A percentile compares a stretch with the other conserved stretches of the same genome.
Evolutionary conservation across 2,113 vertebrate species (phyloP).

Genomic region (Pachycephala philippinensis): DNA sequence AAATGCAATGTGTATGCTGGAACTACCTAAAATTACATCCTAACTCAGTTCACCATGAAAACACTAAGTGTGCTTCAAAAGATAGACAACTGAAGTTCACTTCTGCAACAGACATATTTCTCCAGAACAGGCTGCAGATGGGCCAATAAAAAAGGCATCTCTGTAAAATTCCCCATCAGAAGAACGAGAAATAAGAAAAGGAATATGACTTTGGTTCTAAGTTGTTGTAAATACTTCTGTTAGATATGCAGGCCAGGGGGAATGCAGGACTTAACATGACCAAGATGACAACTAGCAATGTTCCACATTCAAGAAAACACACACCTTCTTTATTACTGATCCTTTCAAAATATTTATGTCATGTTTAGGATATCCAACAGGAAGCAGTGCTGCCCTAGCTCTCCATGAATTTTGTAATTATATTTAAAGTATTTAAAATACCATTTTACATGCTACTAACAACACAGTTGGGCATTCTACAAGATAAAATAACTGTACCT

Average conservation of each 20-base stretch:
- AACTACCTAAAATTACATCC: neutral
- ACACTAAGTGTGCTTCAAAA: neutral
- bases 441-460: neutral
- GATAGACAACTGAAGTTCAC: neutral
- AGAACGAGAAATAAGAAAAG: neutral
- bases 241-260: neutral
- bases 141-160: neutral
- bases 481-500: conserved; percentile 74
- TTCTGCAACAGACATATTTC: neutral
- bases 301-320: neutral
- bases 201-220: neutral
- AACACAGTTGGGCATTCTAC: neutral
- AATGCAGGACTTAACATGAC: neutral
- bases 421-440: neutral
- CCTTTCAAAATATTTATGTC: neutral
- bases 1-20: neutral
- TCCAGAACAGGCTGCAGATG: neutral
- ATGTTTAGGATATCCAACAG: neutral
- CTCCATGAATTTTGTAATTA: neutral
- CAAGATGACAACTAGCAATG: neutral
- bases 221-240: neutral
- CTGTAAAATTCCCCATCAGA: neutral
- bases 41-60: neutral
- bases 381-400: neutral
- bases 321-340: neutral